Evolutionary conservation across 2,797 vertebrate genomes (phyloP), one percentile per base, ranked within the genome.

Genomic region (Hirundo rustica): DNA sequence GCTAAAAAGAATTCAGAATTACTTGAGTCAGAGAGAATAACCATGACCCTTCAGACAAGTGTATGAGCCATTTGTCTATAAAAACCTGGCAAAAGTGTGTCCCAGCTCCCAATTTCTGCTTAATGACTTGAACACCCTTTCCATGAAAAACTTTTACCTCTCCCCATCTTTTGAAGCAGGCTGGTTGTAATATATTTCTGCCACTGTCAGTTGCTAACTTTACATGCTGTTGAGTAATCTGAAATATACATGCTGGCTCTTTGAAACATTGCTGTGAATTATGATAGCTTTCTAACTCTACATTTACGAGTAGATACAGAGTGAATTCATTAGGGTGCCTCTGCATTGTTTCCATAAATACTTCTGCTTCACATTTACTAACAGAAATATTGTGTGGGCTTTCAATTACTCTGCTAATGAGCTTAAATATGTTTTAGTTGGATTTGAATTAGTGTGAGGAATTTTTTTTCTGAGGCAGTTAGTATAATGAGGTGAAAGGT

Each of bases 381-480:
- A 82, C 66, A 92, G 88, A 65, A 92, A 79, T 91, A 93, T 34
- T 38, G 29, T 55, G 80, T 92, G 60, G 79, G 68, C 27, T 88
- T 96, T 85, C 87, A 83, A 40, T 89, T 92, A 91, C n/a, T 91
- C 91, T 75, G 22, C 42, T 92, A 89, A 95, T 85, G 79, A 92
- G 72, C 51, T 93, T 89, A 83, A 81, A 67, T 67, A 45, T 78
- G 65, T 87, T 95, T 95, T 71, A 89, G 75, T 17, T 92, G 73
- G n/a, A 57, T 80, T 83, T 92, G 42, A 82, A 82, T 84, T 89
- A 70, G 7, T 42, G 51, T 60, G 32, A 87, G 25, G 32, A 77
- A 3, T 18, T 60, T 42, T 82, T 95, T 64, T 91, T 77, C 36
- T 45, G 42, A 38, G 55, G 51, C 34, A 67, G 34, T 64, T 82